Base-by-base conservation (phyloP, 2,113 vertebrate species). In the Condylura cristata region DNA sequence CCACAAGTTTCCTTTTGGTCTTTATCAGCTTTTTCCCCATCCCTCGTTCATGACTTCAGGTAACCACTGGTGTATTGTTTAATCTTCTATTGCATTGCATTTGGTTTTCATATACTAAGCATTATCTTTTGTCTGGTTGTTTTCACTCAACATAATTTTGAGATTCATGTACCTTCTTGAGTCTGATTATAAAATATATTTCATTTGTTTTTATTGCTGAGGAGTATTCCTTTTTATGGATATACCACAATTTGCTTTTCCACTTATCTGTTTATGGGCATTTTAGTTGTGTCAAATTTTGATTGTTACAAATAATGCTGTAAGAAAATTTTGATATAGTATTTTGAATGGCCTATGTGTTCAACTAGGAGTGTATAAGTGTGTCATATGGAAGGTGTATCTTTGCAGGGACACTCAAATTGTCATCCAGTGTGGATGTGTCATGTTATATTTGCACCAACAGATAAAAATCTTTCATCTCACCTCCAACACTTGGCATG, bases 201-300 rank as follows among this genome's bases (percentile, higher is more conserved):
- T 3, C 0, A 28, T 63, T 63, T 6, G 10, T 72, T 66, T 91
- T 74, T 60, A 34, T 48, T 70, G 46, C 71, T 68, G 48, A 79
- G 32, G 22, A 81, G 20, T 85, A 82, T 48, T 95, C 39, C 80
- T 72, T 89, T 75, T 44, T 72, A 53, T 81, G 46, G 79, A 85
- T 63, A 85, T 51, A 86, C 32, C 66, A n/a, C 61, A 46, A n/a
- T 71, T 71, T 82, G 9, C 53, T 44, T 53, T 26, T 20, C 1
- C 18, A 74, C 56, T 41, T 34, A 14, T n/a, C n/a, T 65, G 30
- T 72, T 80, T 65, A 34, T 78, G 18, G 18, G n/a, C 4, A 41
- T 72, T 86, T 60, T 26, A 22, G 34, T 81, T 32, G 4, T 20
- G 88, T 68, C n/a, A 26, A 88, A n/a, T 44, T 70, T n/a, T 3